Percentiles rank a stretch among this genome's conserved stretches.
Evolutionary conservation across 2,113 vertebrate genomes (phyloP).

Genomic region (Sporophila hypoxantha): DNA sequence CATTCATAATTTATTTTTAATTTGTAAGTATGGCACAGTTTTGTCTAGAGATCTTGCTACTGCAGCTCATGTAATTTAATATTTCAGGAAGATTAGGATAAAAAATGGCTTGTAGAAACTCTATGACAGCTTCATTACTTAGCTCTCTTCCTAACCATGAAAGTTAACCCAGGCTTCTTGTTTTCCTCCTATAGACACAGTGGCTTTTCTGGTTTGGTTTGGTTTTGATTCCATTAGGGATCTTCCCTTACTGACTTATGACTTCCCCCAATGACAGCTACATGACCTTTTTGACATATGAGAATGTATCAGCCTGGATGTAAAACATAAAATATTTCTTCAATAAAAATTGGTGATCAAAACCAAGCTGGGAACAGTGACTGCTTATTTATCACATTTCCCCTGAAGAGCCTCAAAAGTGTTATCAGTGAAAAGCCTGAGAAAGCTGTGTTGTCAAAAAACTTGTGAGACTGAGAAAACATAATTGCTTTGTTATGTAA

Average conservation of each 20-base stretch:
- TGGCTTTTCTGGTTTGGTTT: background rate
- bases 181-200: background rate
- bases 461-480: slow-evolving; percentile 28
- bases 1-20: slow-evolving; percentile 37
- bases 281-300: background rate
- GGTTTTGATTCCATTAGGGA: background rate
- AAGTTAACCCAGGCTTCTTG: background rate
- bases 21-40: background rate
- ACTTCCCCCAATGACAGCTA: background rate
- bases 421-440: background rate
- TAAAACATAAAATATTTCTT: background rate
- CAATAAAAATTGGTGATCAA: background rate
- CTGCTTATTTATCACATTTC: slow-evolving; percentile 25
- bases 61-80: background rate
- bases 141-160: background rate
- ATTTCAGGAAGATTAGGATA: slow-evolving; percentile 17
- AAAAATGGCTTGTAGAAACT: slow-evolving; percentile 16
- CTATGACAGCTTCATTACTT: background rate
- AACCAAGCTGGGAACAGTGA: background rate
- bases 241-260: background rate
- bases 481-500: background rate
- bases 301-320: background rate
- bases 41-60: background rate
- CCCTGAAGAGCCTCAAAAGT: background rate
- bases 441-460: slow-evolving; percentile 23